Conservation (phyloP, 2,888 invertebrate genomes). For the Dexiosoma caninum region DNA sequence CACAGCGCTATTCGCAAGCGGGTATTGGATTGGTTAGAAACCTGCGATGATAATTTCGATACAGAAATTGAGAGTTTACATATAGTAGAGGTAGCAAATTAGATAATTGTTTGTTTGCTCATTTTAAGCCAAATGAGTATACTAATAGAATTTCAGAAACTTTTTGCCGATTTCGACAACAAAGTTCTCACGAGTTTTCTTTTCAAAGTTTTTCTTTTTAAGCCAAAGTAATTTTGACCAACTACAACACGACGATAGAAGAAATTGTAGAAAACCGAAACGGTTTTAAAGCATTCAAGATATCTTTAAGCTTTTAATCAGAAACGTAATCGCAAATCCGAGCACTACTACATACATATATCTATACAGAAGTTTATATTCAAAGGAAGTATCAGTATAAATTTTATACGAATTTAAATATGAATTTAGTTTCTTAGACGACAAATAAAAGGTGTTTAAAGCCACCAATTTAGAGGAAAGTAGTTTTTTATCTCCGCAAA, state of each 20-base stretch:
- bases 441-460: background rate
- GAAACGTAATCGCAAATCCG: slow-evolving; percentile 6
- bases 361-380: background rate
- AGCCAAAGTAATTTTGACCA: slow-evolving; percentile 1
- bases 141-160: background rate
- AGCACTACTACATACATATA: background rate
- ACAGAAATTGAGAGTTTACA: slow-evolving; percentile 74
- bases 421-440: background rate
- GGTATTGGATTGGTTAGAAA: slow-evolving; percentile 84
- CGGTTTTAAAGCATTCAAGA: background rate
- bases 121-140: slow-evolving; percentile 8
- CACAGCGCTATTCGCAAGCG: slow-evolving; percentile 81
- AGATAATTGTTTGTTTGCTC: slow-evolving; percentile 42
- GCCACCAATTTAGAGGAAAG: too few relatives aligned
- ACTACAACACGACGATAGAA: background rate
- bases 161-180: slow-evolving; percentile 29
- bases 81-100: slow-evolving; percentile 70
- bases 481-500: background rate
- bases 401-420: slow-evolving; percentile 34
- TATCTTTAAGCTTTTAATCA: background rate
- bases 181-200: slow-evolving; percentile 3
- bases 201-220: slow-evolving; percentile 20
- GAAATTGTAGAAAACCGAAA: background rate
- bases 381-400: slow-evolving; percentile 38
- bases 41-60: slow-evolving; percentile 79